Evolutionary conservation across 2,888 invertebrate species (phyloP), one percentile per base, ranked within the genome.

Genomic region (Apotomis capreana): DNA sequence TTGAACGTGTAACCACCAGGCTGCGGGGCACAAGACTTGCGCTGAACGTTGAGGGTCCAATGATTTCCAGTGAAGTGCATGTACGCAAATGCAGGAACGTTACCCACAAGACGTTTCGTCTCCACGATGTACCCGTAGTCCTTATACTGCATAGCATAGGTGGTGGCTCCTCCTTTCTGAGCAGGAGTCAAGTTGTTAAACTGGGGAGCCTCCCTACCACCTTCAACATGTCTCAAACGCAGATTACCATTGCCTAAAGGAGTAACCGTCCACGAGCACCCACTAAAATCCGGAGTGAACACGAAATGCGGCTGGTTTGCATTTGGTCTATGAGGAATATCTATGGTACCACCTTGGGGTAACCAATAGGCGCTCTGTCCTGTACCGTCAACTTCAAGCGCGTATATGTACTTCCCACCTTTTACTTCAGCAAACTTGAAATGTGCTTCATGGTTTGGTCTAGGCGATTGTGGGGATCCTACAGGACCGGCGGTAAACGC

Each of bases 11-110:
- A 61, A 4, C 44, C 64, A 12, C 64, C 55, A 15, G 64, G 54
- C 6, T 55, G 44, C 4, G 64, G 64, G 1, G 64, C 44, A 26
- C 64, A 64, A 2, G 64, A 44, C 12, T 64, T 64, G 8, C 54
- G 54, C 54, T 64, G 64, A 8, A 55, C 40, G 54, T 44, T 10
- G 15, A 64, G 37, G 3, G 12, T 54, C 64, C 64, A 64, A 44
- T 55, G 64, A 26, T 44, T 54, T 26, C 64, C 64, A 12, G 55
- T 3, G 12, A 37, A 69, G 8, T 49, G 54, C 69, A 69, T 62
- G 46, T 62, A 69, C 4, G 69, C 69, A 49, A 51, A 69, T 36
- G 62, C 62, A 12, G 69, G 69, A 1, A 69, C 69, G n/a, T 69
- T 62, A 0, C 62, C 46, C 13, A 15, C 15, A 8, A 69, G 9